Evolutionary conservation across 1,140 invertebrate genomes (phyloP).

Genomic region (Drosophila sp.): DNA sequence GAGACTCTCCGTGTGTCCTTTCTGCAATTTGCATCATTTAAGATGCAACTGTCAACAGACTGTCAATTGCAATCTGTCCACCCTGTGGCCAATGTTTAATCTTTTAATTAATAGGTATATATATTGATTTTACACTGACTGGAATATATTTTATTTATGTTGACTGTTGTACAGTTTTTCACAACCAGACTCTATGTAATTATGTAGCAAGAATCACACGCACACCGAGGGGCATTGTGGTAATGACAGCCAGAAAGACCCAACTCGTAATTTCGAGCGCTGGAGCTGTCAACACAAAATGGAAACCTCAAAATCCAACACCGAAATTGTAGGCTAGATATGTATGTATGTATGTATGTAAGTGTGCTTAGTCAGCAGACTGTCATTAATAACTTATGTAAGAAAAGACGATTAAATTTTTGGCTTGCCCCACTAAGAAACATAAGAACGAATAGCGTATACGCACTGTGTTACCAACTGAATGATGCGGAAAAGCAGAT

Average conservation of each 20-base stretch:
- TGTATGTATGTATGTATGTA: no score
- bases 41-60: slow-evolving; percentile 39
- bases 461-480: not conserved
- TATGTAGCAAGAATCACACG: slow-evolving; percentile 6
- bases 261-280: slow-evolving; percentile 26
- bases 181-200: slow-evolving; percentile 38
- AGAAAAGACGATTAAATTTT: not conserved
- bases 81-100: slow-evolving; percentile 1
- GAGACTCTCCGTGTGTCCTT: not conserved
- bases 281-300: slow-evolving; percentile 42
- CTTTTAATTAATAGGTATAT: slow-evolving; percentile 13
- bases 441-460: not conserved
- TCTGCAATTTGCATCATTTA: slow-evolving; percentile 56
- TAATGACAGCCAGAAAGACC: slow-evolving; percentile 48
- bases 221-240: slow-evolving; percentile 39
- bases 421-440: not conserved
- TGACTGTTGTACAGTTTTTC: slow-evolving; percentile 11
- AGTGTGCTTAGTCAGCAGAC: not conserved
- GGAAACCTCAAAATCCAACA: slow-evolving; percentile 11
- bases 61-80: slow-evolving; percentile 36
- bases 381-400: slow-evolving; percentile 12
- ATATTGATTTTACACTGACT: not conserved
- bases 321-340: not conserved
- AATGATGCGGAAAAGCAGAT: not conserved
- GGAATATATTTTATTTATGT: slow-evolving; percentile 5